Conservation (phyloP, 2,113 vertebrate species). For the Arvicanthis niloticus region DNA sequence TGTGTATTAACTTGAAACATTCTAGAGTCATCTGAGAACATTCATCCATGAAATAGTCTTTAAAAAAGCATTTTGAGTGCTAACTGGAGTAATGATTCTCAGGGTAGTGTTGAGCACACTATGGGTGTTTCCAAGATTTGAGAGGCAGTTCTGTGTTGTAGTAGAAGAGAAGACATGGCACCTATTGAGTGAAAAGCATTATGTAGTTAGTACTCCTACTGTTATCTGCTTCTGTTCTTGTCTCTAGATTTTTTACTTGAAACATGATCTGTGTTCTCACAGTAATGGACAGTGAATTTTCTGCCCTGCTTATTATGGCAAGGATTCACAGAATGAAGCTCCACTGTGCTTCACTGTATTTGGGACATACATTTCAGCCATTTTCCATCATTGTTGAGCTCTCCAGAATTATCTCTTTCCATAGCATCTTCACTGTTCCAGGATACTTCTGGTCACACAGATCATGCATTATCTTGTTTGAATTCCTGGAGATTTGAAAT, state of each 20-base stretch:
- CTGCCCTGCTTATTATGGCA: neutral
- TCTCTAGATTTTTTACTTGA: neutral
- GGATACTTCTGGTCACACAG: neutral
- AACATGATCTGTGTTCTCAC: no score
- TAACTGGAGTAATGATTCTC: neutral
- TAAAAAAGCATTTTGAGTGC: neutral
- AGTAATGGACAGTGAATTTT: neutral
- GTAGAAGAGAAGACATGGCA: neutral
- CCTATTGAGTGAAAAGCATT: neutral
- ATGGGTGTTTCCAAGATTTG: neutral
- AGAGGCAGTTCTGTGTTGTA: neutral
- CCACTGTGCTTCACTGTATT: neutral
- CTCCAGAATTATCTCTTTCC: neutral
- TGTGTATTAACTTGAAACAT: neutral
- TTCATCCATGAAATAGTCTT: neutral
- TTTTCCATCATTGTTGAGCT: neutral
- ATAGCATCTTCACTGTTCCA: neutral
- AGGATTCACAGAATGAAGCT: neutral
- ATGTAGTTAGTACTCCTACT: no score
- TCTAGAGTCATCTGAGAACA: neutral
- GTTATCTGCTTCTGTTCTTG: neutral
- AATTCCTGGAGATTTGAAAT: neutral
- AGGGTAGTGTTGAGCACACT: neutral
- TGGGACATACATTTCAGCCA: neutral
- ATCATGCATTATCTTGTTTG: neutral